Conservation (phyloP, 2,113 vertebrate species). For the Sula dactylatra region DNA sequence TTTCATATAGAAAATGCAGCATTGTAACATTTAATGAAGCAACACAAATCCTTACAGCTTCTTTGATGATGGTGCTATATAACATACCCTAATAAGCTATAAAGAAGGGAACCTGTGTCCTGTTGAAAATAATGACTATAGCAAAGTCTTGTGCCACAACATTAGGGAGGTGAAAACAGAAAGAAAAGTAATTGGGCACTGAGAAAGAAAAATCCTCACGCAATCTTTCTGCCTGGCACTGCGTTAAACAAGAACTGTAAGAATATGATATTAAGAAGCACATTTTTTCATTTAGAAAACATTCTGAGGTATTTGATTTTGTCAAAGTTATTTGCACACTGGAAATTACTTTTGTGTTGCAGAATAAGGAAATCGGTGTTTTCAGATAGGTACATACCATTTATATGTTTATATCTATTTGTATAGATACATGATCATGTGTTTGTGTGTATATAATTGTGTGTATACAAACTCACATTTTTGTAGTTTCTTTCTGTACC, state of each 20-base stretch:
- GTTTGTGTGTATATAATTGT: not conserved
- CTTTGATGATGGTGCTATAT: constrained; percentile 23
- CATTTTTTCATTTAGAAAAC: not conserved
- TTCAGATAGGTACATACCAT: not conserved
- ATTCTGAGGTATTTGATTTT: not conserved
- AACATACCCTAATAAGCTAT: constrained; percentile 35
- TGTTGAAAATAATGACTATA: not conserved
- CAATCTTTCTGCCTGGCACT: not conserved
- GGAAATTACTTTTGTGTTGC: not conserved
- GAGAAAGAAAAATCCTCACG: not conserved
- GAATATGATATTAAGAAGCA: not conserved
- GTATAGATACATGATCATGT: not conserved
- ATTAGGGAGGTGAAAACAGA: not conserved
- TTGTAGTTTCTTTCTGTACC: not conserved
- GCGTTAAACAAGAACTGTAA: not conserved
- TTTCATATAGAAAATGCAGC: constrained; percentile 42
- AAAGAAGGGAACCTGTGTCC: not conserved
- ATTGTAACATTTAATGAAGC: constrained; percentile 70
- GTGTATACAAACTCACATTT: not conserved
- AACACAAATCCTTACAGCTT: constrained; percentile 61
- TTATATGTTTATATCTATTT: not conserved
- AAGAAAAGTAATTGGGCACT: not conserved
- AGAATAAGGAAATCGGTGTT: not conserved
- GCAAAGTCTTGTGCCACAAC: not conserved
- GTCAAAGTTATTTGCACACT: not conserved